A percentile compares a stretch with the other conserved stretches of the same genome.
Conservation (phyloP, 2,113 vertebrate genomes). For the Laterallus jamaicensis region DNA sequence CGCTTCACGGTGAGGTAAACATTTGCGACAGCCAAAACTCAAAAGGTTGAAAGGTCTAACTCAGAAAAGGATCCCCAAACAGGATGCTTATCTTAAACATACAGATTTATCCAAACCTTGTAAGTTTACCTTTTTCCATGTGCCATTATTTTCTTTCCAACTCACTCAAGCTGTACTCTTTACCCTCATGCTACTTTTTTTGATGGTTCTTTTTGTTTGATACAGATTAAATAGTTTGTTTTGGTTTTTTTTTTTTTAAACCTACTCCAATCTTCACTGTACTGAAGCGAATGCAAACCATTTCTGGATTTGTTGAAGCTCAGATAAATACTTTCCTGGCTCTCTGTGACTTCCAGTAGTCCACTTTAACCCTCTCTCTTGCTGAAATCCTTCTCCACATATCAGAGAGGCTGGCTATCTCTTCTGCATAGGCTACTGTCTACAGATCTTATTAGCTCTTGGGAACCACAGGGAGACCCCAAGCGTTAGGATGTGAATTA, state of each 20-base stretch:
- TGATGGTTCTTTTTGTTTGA: neutral
- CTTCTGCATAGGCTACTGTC: neutral
- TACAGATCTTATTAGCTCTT: conserved; percentile 1
- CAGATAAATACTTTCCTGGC: neutral
- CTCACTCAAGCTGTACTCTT: neutral
- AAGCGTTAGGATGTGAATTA: neutral
- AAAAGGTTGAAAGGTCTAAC: conserved; percentile 28
- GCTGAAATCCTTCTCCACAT: neutral
- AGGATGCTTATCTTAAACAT: conserved; percentile 54
- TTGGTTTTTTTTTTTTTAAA: neutral
- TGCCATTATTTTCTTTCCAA: neutral
- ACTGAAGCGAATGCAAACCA: neutral
- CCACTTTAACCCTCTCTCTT: neutral
- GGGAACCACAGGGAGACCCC: neutral
- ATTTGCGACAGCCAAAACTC: neutral
- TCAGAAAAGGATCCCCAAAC: neutral
- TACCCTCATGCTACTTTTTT: neutral
- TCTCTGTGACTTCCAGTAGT: neutral
- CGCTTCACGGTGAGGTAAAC: conserved; percentile 27
- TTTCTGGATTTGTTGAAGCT: neutral
- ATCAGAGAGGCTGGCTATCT: neutral
- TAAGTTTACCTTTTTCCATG: neutral
- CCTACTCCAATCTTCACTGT: neutral
- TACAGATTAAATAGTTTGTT: neutral
- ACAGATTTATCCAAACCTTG: conserved; percentile 35